Conservation (phyloP, 2,888 invertebrate species). For the Watsonalla cultraria region DNA sequence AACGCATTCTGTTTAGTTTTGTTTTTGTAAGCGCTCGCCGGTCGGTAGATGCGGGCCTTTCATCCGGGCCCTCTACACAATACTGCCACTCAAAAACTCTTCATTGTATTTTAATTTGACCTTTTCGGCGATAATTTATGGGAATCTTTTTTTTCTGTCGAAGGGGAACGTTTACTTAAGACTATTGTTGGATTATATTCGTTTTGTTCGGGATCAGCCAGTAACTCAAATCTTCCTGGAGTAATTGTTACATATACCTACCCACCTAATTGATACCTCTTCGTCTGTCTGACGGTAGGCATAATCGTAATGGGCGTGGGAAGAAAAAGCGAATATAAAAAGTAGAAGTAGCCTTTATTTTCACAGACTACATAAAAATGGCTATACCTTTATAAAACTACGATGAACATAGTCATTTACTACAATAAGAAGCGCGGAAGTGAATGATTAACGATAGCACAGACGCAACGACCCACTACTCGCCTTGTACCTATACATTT, state of each 20-base stretch:
- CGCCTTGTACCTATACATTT: slow-evolving; percentile 21
- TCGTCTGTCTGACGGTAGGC: not conserved
- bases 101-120: slow-evolving; percentile 80
- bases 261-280: too few species aligned
- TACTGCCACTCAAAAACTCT: slow-evolving; percentile 78
- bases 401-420: not conserved
- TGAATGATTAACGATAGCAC: slow-evolving; percentile 13
- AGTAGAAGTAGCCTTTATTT: too few species aligned
- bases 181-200: slow-evolving; percentile 69
- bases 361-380: too few species aligned
- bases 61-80: slow-evolving; percentile 72
- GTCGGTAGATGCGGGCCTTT: slow-evolving; percentile 70
- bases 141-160: slow-evolving; percentile 59
- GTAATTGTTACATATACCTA: not conserved
- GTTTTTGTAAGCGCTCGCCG: slow-evolving; percentile 67
- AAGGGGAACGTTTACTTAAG: slow-evolving; percentile 57
- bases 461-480: slow-evolving; percentile 15
- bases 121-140: slow-evolving; percentile 79
- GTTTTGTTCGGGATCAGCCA: slow-evolving; percentile 61
- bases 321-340: not conserved
- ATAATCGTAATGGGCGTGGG: not conserved
- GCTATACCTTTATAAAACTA: too few species aligned
- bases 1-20: slow-evolving; percentile 77
- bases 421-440: slow-evolving; percentile 9
- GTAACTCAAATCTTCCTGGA: slow-evolving; percentile 37